phyloP scores from a whole-genome alignment of 2,888 invertebrate species.

The Amblyteles armatorius region DNA sequence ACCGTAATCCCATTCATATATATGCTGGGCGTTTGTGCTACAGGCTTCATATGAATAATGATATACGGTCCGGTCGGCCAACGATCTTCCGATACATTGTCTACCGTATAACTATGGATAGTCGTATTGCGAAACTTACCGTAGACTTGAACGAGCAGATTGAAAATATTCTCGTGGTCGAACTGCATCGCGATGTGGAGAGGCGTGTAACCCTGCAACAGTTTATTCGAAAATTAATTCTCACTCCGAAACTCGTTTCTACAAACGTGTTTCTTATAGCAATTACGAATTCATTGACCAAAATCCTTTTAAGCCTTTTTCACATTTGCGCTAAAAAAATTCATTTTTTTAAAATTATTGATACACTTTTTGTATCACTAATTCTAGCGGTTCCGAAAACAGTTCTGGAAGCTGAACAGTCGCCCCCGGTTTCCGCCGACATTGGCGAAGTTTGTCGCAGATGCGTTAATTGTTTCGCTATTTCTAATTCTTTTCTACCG shows the following conservation, averaged over 20 bases:
- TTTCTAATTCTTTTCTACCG: too few species aligned
- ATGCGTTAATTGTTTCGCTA: too few species aligned
- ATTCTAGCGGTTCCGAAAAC: too few species aligned
- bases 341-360: too few species aligned
- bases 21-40: slow-evolving; percentile 24
- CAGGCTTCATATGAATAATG: slow-evolving; percentile 64
- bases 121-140: slow-evolving; percentile 87
- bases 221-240: slow-evolving; percentile 46
- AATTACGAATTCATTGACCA: too few species aligned
- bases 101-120: slow-evolving; percentile 21
- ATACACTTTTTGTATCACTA: too few species aligned
- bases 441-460: too few species aligned
- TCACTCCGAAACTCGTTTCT: neutral
- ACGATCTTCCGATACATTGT: slow-evolving; percentile 44
- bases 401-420: too few species aligned
- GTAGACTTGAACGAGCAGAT: slow-evolving; percentile 95
- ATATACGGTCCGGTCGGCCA: slow-evolving; percentile 38
- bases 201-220: slow-evolving; percentile 95
- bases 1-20: slow-evolving; percentile 54
- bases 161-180: slow-evolving; percentile 94
- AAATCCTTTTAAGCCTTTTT: too few species aligned
- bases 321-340: too few species aligned
- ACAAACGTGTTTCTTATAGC: too few species aligned
- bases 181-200: slow-evolving; percentile 97
- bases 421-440: too few species aligned